These are phyloP conservation scores for Conus betulinus DNA, from an alignment of 1,140 invertebrate genomes.

Conservation along the genomic window DNA sequence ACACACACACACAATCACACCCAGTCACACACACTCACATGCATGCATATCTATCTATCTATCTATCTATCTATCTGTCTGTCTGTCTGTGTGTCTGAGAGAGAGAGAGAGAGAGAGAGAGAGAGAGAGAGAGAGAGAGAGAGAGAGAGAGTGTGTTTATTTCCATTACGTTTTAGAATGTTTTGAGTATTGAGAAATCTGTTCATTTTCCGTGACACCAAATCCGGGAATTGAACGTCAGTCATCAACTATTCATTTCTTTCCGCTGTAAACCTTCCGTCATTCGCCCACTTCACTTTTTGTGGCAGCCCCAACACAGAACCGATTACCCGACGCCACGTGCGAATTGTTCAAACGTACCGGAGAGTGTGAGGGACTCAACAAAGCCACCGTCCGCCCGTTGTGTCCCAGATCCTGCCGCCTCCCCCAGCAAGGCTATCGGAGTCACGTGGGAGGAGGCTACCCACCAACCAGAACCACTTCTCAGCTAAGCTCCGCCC, in stretches of 20 bases:
- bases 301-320: constrained; percentile 16
- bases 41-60: neutral
- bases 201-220: neutral
- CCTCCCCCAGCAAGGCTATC: neutral
- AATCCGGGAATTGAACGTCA: neutral
- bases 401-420: constrained; percentile 43
- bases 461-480: neutral
- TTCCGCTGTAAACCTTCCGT: neutral
- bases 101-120: neutral
- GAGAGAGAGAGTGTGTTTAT: too few species aligned
- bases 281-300: neutral
- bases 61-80: neutral
- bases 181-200: neutral
- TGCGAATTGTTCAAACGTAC: constrained; percentile 40
- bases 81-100: neutral
- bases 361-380: constrained; percentile 42
- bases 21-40: too few species aligned
- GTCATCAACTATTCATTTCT: neutral
- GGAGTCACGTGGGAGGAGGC: neutral
- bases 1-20: too few species aligned
- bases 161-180: too few species aligned
- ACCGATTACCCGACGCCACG: constrained; percentile 42
- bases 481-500: neutral
- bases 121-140: too few species aligned
- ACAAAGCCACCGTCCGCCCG: constrained; percentile 41